Percentiles rank a stretch among this genome's conserved stretches.
Conservation (phyloP, 2,113 vertebrate species). For the Sinocyclocheilus grahami region DNA sequence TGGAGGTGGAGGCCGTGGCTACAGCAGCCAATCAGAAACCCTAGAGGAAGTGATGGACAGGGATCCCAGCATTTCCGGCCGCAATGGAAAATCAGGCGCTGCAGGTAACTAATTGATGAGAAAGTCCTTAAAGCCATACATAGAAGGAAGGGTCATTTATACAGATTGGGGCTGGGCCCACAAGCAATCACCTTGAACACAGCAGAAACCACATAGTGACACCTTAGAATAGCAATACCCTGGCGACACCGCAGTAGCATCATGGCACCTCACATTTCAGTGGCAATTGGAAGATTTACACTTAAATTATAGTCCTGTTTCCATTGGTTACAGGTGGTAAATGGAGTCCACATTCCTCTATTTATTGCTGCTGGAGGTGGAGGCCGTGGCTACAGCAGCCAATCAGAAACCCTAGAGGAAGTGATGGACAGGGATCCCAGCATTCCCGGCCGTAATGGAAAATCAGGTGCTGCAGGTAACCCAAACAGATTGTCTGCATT, state of each 20-base stretch:
- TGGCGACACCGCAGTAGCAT: too few relatives aligned
- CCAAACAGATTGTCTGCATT: not conserved
- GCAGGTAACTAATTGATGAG: too few relatives aligned
- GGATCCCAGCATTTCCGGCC: constrained; percentile 81
- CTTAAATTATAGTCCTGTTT: too few relatives aligned
- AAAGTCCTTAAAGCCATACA: too few relatives aligned
- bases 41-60: constrained; percentile 86
- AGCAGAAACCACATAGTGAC: too few relatives aligned
- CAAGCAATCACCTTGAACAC: too few relatives aligned
- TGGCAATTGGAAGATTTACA: too few relatives aligned
- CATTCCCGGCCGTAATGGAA: constrained; percentile 86
- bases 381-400: constrained; percentile 88
- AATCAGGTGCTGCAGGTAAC: constrained; percentile 88
- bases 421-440: constrained; percentile 85
- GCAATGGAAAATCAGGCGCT: constrained; percentile 93
- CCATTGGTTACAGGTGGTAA: constrained; percentile 80
- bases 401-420: constrained; percentile 77
- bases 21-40: constrained; percentile 77
- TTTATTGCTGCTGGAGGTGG: constrained; percentile 95
- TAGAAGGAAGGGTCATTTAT: too few relatives aligned
- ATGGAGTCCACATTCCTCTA: constrained; percentile 81
- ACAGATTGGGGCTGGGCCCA: too few relatives aligned
- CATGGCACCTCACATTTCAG: too few relatives aligned
- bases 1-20: constrained; percentile 93
- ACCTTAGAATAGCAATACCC: too few relatives aligned